phyloP scores from a whole-genome alignment of 2,888 invertebrate species.

The Parelbella ahira region DNA sequence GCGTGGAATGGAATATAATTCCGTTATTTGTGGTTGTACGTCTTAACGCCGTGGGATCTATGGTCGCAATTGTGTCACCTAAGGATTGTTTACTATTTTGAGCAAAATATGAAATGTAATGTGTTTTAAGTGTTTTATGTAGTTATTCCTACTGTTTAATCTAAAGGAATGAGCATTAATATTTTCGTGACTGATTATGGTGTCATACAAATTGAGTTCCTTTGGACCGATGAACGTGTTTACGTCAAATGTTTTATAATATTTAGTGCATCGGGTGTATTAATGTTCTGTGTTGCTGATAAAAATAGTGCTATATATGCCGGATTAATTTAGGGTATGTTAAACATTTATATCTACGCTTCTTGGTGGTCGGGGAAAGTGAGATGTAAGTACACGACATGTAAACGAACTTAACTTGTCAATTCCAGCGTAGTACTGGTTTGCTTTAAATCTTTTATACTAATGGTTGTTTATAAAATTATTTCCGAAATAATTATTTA shows the following conservation, averaged over 20 bases:
- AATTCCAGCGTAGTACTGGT: conserved; percentile 35
- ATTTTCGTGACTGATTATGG: conserved; percentile 4
- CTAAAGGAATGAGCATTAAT: background rate
- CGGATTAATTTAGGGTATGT: conserved; percentile 45
- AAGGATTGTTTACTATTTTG: conserved; percentile 75
- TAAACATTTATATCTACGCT: conserved; percentile 35
- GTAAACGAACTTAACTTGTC: conserved; percentile 57
- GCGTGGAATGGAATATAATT: conserved; percentile 48
- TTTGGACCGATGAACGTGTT: conserved; percentile 51
- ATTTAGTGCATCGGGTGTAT: conserved; percentile 47
- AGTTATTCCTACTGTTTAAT: background rate
- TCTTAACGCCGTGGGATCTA: conserved; percentile 72
- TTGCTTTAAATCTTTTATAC: too few species aligned
- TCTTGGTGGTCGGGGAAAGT: conserved; percentile 42
- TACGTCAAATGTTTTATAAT: conserved; percentile 60
- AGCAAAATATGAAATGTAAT: conserved; percentile 47
- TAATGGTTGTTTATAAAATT: too few species aligned
- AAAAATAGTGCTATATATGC: conserved; percentile 38
- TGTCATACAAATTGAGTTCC: conserved; percentile 27
- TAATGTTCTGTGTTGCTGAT: conserved; percentile 42
- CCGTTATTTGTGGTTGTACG: conserved; percentile 66
- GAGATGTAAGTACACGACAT: conserved; percentile 47
- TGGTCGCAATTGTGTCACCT: conserved; percentile 74
- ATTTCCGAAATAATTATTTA: too few species aligned
- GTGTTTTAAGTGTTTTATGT: conserved; percentile 26